Base-by-base conservation (phyloP, 2,113 vertebrate species). In the Microcebus tavaratra region DNA sequence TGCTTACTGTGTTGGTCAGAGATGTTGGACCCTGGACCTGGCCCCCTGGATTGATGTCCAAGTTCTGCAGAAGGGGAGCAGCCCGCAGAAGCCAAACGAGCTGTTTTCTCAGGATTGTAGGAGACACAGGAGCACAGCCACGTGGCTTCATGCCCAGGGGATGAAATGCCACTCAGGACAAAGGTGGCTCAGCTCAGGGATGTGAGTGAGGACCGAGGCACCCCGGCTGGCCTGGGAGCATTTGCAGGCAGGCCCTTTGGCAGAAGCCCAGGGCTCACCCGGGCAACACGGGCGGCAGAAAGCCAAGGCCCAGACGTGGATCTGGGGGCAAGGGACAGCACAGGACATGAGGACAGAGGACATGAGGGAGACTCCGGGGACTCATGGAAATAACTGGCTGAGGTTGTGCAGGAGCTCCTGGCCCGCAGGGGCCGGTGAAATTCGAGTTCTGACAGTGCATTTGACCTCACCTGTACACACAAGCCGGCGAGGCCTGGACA, bases 381-480 rank as follows among this genome's bases (percentile, higher is more conserved):
- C 45, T 45, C 95, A 36, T 10, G 8, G 80, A 15, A 53, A 53
- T 48, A 23, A 42, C 21, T 4, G n/a, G 25, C 65, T 17, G 45
- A 79, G 11, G 3, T 9, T 80, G 53, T 73, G 39, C 11, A 42
- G 39, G 39, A 39, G 39, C 39, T 39, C 39, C 39, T 42, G 39
- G 4, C 39, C 1, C 4, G 39, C 42, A 42, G 7, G 10, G 50
- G 73, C 53, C 39, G 2, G 68, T 36, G 68, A 85, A 70, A 53
- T 25, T 31, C 0, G 5, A 93, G 68, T 91, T 94, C 78, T 21
- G 63, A 59, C 14, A 1, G 53, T 31, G 20, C 84, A 4, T 81
- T 75, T 87, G 50, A 95, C 67, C 80, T 96, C 88, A 45, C 20
- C 34, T 93, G 39, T 82, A 73, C 73, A 93, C 59, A 27, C 31